These are phyloP conservation scores for Pao palembangensis DNA, from an alignment of 2,113 vertebrate species.

Conservation along the genomic window DNA sequence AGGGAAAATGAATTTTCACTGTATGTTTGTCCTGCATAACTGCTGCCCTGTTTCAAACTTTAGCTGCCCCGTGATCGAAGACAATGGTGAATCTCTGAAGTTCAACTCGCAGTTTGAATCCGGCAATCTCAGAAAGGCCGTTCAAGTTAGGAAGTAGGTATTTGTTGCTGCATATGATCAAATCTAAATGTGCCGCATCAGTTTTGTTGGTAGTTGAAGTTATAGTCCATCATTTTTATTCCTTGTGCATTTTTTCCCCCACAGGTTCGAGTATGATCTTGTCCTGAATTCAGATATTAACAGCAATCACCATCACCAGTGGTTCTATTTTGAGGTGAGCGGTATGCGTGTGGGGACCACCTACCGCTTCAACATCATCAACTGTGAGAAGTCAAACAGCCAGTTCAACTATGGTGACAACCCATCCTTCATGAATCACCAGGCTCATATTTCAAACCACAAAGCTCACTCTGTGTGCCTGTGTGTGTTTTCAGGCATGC, in stretches of 20 bases:
- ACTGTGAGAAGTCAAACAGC: slow-evolving; percentile 98
- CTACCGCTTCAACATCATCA: slow-evolving; percentile 98
- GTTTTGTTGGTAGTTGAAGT: background rate
- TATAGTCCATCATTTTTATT: slow-evolving; percentile 3
- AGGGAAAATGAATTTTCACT: slow-evolving; percentile 1
- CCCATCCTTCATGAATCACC: no score
- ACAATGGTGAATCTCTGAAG: slow-evolving; percentile 87
- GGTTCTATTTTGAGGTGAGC: slow-evolving; percentile 99
- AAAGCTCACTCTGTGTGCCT: background rate
- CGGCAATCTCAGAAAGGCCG: slow-evolving; percentile 94
- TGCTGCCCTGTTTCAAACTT: slow-evolving; percentile 9
- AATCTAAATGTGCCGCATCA: no score
- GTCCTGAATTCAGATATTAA: slow-evolving; percentile 98
- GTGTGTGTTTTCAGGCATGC: slow-evolving; percentile 83
- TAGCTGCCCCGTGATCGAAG: slow-evolving; percentile 79
- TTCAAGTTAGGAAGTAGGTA: slow-evolving; percentile 96
- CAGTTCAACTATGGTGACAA: slow-evolving; percentile 97
- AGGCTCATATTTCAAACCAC: no score
- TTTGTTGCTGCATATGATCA: background rate
- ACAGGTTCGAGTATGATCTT: slow-evolving; percentile 94
- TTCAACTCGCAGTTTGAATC: slow-evolving; percentile 99
- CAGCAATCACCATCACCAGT: slow-evolving; percentile 98
- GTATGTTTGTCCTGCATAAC: background rate
- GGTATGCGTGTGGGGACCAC: slow-evolving; percentile 84
- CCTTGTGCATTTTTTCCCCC: background rate